Percentiles rank a stretch among this genome's conserved stretches.
These are phyloP conservation scores for Tetrao urogallus DNA, from an alignment of 2,113 vertebrate species.

Conservation along the genomic window DNA sequence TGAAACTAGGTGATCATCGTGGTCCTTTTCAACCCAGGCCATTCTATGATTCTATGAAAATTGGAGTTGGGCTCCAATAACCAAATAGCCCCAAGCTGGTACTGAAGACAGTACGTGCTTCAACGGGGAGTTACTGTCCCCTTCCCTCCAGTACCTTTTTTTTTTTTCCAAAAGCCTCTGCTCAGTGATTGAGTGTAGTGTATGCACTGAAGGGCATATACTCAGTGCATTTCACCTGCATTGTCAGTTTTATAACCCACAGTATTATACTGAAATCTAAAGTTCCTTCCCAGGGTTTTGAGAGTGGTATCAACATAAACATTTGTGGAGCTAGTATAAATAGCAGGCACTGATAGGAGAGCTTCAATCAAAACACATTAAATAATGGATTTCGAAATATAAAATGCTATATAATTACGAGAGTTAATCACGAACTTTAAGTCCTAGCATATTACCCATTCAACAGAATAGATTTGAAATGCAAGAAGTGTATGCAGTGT, in stretches of 20 bases:
- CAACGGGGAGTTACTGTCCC: fast-evolving
- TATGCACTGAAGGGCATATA: background rate
- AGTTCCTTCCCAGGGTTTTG: background rate
- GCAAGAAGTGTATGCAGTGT: background rate
- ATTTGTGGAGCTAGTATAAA: background rate
- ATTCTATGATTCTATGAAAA: too few species aligned
- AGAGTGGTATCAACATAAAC: background rate
- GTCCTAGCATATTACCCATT: background rate
- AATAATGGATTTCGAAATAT: background rate
- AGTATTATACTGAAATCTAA: background rate
- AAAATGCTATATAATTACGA: background rate
- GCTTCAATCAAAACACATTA: background rate
- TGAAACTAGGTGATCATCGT: too few species aligned
- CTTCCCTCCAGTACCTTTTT: background rate
- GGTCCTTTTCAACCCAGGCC: too few species aligned
- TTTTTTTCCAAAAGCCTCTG: background rate
- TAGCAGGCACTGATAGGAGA: background rate
- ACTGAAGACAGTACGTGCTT: background rate
- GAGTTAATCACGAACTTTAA: background rate
- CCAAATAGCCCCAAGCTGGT: background rate
- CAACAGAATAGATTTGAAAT: background rate
- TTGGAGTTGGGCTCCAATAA: too few species aligned
- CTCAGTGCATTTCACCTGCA: background rate
- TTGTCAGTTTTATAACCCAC: background rate
- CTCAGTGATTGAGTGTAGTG: background rate